A percentile compares a stretch with the other conserved stretches of the same genome.
phyloP scores from a whole-genome alignment of 2,888 invertebrate genomes.

The Eretmocerus hayati region DNA sequence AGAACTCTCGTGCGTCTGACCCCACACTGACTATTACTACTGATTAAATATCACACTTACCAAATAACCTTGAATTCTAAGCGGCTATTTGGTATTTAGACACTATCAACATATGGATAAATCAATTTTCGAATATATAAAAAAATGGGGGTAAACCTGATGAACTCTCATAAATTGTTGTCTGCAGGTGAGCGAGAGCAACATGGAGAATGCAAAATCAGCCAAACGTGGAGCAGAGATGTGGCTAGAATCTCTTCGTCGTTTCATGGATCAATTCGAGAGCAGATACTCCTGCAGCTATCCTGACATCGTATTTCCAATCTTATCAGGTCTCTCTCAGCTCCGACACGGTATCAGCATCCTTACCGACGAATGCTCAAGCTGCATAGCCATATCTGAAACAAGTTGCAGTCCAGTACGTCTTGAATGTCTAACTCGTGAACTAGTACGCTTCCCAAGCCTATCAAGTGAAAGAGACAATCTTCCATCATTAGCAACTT shows the following conservation, averaged over 20 bases:
- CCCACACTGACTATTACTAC: too few relatives aligned
- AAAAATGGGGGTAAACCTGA: too few relatives aligned
- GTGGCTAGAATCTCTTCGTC: constrained; percentile 53
- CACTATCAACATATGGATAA: too few relatives aligned
- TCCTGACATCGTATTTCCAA: constrained; percentile 70
- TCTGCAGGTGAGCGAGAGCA: constrained; percentile 36
- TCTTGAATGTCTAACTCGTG: constrained; percentile 41
- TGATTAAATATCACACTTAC: too few relatives aligned
- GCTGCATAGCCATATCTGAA: constrained; percentile 44
- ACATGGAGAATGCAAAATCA: constrained; percentile 35
- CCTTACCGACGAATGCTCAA: constrained; percentile 52
- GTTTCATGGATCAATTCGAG: constrained; percentile 54
- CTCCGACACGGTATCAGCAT: constrained; percentile 58
- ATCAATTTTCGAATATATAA: neutral
- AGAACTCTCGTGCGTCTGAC: too few relatives aligned
- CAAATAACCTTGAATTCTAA: too few relatives aligned
- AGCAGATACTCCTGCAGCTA: constrained; percentile 59
- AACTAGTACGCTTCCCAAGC: constrained; percentile 52
- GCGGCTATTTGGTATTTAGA: too few relatives aligned
- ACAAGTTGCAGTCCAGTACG: constrained; percentile 23
- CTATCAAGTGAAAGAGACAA: constrained; percentile 37
- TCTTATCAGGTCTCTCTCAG: constrained; percentile 62
- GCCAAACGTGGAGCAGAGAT: constrained; percentile 48
- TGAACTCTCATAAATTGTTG: neutral
- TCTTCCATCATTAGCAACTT: constrained; percentile 46